A percentile compares a stretch with the other conserved stretches of the same genome.
These are phyloP conservation scores for Promerops cafer DNA, from an alignment of 2,113 vertebrate genomes.

Conservation along the genomic window DNA sequence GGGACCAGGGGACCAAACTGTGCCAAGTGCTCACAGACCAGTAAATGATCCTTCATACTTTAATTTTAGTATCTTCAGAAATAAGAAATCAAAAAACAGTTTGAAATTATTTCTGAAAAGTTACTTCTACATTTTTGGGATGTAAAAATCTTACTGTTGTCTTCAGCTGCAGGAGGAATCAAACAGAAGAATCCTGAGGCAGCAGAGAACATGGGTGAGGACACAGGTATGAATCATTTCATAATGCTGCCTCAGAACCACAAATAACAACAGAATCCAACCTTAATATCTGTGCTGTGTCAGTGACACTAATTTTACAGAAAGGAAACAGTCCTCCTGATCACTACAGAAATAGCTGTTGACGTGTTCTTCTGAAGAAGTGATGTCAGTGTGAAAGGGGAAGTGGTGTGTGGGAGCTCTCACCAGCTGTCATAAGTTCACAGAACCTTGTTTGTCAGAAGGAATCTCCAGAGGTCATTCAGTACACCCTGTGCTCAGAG, in stretches of 20 bases:
- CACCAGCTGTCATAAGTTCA: background rate
- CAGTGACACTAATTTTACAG: background rate
- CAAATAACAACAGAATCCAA: background rate
- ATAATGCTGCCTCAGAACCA: background rate
- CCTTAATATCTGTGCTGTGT: background rate
- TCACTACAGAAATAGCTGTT: background rate
- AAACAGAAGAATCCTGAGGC: background rate
- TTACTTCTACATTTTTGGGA: background rate
- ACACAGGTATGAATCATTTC: background rate
- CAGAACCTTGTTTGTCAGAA: background rate
- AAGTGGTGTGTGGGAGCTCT: background rate
- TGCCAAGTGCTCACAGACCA: conserved; percentile 60
- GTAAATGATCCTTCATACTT: conserved; percentile 18
- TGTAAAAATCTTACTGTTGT: background rate
- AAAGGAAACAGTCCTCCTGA: background rate
- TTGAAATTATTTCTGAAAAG: background rate
- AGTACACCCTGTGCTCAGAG: background rate
- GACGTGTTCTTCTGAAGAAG: background rate
- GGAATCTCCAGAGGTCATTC: background rate
- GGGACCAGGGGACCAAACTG: conserved; percentile 64
- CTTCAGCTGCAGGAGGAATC: background rate
- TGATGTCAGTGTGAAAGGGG: background rate
- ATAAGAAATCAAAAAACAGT: background rate
- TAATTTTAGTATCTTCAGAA: background rate
- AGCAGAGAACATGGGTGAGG: background rate